Evolutionary conservation across 2,113 vertebrate genomes (phyloP).

Genomic region (Taxidea taxus): DNA sequence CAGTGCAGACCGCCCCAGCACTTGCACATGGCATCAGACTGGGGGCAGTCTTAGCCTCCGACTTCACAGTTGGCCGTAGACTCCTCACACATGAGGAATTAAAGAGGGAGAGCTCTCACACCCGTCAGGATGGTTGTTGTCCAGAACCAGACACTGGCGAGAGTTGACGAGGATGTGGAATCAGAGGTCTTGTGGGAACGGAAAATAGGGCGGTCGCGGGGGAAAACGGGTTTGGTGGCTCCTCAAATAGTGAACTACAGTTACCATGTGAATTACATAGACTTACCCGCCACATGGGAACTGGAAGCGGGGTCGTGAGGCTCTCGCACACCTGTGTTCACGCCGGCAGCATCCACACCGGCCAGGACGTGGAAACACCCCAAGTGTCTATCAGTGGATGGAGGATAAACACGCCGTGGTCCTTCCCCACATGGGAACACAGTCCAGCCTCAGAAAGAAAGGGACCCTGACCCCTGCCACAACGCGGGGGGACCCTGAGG

Average conservation of each 20-base stretch:
- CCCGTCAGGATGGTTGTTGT: neutral
- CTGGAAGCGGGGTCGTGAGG: neutral
- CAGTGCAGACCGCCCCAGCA: too few relatives aligned
- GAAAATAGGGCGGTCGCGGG: too few relatives aligned
- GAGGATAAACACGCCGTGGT: accelerated
- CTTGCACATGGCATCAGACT: neutral
- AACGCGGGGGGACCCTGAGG: accelerated
- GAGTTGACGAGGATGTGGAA: neutral
- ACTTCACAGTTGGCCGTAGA: too few relatives aligned
- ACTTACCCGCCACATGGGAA: too few relatives aligned
- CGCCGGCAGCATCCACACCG: neutral
- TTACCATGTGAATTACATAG: neutral
- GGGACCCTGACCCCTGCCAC: neutral
- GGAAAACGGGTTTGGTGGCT: neutral
- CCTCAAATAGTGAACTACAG: neutral
- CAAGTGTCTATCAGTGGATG: neutral
- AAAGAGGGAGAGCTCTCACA: neutral
- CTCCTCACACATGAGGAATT: neutral
- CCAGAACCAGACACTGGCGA: neutral
- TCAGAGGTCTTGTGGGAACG: neutral
- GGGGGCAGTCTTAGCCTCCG: neutral
- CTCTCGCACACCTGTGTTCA: neutral
- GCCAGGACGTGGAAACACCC: neutral
- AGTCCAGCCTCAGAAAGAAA: neutral
- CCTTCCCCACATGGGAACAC: neutral